These are phyloP conservation scores for Tachina lurida DNA, from an alignment of 2,888 invertebrate species.

Conservation along the genomic window DNA sequence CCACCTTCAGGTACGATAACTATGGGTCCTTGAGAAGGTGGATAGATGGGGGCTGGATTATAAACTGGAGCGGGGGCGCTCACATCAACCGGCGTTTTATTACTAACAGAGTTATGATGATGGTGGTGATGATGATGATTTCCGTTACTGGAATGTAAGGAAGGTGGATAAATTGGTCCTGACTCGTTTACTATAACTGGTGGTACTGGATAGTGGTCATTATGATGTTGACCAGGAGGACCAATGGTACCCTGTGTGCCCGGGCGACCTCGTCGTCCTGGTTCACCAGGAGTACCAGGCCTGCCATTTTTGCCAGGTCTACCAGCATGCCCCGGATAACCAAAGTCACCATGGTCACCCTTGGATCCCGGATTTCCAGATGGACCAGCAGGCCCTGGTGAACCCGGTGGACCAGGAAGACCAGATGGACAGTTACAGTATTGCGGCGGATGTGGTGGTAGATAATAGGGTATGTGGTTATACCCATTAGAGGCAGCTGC, in stretches of 20 bases:
- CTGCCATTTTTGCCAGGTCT: slow-evolving; percentile 28
- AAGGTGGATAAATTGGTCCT: background rate
- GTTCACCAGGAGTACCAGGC: slow-evolving; percentile 40
- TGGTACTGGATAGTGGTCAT: slow-evolving; percentile 2
- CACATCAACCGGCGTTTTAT: background rate
- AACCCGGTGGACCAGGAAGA: slow-evolving; percentile 22
- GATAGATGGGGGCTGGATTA: background rate
- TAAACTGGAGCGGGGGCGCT: background rate
- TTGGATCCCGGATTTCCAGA: slow-evolving; percentile 41
- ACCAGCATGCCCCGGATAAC: slow-evolving; percentile 45
- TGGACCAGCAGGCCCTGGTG: slow-evolving; percentile 49
- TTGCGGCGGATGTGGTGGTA: slow-evolving; percentile 1
- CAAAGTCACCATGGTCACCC: slow-evolving; percentile 50
- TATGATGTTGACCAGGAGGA: slow-evolving; percentile 10
- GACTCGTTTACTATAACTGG: slow-evolving; percentile 10
- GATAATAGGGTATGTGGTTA: slow-evolving; percentile 21
- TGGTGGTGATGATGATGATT: slow-evolving; percentile 50
- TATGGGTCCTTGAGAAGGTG: slow-evolving; percentile 24
- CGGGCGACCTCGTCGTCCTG: slow-evolving; percentile 17
- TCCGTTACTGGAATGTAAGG: background rate
- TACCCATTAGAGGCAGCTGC: background rate
- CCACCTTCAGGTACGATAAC: slow-evolving; percentile 28
- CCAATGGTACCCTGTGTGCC: slow-evolving; percentile 44
- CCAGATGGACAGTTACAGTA: slow-evolving; percentile 52
- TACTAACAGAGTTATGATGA: slow-evolving; percentile 35